Evolutionary conservation across 2,113 vertebrate species (phyloP).

Genomic region (Ciconia stormi): DNA sequence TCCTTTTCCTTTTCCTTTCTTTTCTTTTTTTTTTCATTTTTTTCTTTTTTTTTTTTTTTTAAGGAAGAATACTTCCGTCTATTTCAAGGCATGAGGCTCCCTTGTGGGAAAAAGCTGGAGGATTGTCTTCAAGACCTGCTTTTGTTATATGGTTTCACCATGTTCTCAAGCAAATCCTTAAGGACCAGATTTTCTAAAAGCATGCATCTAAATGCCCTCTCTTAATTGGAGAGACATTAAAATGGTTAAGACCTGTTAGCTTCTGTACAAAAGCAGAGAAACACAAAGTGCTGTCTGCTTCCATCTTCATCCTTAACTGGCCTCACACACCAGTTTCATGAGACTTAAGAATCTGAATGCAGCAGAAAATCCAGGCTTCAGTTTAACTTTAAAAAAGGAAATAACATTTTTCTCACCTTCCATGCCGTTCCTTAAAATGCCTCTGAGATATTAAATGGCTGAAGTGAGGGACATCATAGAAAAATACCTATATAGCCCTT

Average conservation of each 20-base stretch:
- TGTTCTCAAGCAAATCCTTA: not conserved
- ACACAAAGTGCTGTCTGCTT: not conserved
- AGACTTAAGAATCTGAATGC: not conserved
- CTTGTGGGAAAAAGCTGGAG: not conserved
- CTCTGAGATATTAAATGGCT: not conserved
- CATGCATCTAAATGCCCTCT: not conserved
- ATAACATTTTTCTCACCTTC: not conserved
- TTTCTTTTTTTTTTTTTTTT: fast-evolving
- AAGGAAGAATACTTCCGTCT: not conserved
- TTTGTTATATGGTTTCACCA: not conserved
- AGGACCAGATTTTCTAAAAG: not conserved
- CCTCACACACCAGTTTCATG: not conserved
- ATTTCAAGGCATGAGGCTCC: not conserved
- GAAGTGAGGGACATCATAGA: fast-evolving
- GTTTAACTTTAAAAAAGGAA: not conserved
- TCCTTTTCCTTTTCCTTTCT: fast-evolving
- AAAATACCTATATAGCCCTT: not conserved
- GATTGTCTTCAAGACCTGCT: not conserved
- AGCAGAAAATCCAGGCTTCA: not conserved
- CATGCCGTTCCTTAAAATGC: fast-evolving
- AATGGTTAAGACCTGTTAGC: not conserved
- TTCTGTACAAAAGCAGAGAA: not conserved
- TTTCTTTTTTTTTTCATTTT: fast-evolving
- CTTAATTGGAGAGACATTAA: no score
- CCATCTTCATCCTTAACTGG: not conserved